Conservation (phyloP, 2,888 invertebrate species). For the Galerucella pusilla region DNA sequence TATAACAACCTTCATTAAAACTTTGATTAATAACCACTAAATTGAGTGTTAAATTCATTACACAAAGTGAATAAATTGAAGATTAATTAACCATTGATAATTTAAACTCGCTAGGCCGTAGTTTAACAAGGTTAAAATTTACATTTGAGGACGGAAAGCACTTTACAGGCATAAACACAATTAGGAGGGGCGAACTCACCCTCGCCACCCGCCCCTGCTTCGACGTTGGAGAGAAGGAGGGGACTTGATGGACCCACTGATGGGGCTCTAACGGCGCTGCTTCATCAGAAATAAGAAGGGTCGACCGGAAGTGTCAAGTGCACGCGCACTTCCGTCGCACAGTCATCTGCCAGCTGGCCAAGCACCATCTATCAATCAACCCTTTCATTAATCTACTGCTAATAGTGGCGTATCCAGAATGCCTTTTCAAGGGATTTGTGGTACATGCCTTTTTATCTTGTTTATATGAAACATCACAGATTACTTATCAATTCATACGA, state of each 20-base stretch:
- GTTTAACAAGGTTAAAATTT: conserved; percentile 66
- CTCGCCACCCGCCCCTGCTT: conserved; percentile 32
- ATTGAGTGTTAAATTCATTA: conserved; percentile 66
- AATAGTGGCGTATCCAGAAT: conserved; percentile 16
- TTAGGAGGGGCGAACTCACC: conserved; percentile 59
- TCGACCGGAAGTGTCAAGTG: conserved; percentile 63
- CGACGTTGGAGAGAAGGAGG: conserved; percentile 26
- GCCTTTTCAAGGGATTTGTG: conserved; percentile 9
- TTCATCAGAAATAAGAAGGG: conserved; percentile 57
- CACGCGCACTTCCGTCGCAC: conserved; percentile 60
- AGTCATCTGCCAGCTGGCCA: conserved; percentile 45
- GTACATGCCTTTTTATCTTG: background rate
- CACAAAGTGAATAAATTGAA: conserved; percentile 69
- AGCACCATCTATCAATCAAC: conserved; percentile 51
- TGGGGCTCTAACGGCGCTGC: conserved; percentile 52
- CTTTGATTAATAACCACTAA: conserved; percentile 71
- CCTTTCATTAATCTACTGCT: conserved; percentile 40
- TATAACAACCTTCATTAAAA: conserved; percentile 68
- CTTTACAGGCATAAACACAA: conserved; percentile 66
- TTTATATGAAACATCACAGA: background rate
- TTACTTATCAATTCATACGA: background rate
- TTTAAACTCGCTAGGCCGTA: conserved; percentile 68
- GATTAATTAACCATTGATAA: conserved; percentile 69
- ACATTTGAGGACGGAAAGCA: conserved; percentile 66
- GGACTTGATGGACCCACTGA: conserved; percentile 43